phyloP scores from a whole-genome alignment of 2,888 invertebrate species.

The Sialis fuliginosa region DNA sequence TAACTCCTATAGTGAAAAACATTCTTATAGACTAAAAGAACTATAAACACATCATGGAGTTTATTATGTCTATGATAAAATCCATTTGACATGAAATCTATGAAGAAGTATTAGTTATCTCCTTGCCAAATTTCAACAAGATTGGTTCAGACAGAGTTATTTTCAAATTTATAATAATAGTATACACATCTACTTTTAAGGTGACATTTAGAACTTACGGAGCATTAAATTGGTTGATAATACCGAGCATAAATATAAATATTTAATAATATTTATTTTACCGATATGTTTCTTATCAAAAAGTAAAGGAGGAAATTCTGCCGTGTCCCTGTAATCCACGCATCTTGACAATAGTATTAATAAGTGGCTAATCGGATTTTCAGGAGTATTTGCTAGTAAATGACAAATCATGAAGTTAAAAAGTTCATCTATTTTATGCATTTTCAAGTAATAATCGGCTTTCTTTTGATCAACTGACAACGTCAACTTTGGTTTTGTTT shows the following conservation, averaged over 20 bases:
- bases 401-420: slow-evolving; percentile 3
- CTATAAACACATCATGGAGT: too few relatives aligned
- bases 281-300: neutral
- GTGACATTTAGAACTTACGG: neutral
- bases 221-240: neutral
- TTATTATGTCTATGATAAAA: too few relatives aligned
- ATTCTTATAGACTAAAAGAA: too few relatives aligned
- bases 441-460: neutral
- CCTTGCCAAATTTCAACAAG: too few relatives aligned
- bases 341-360: neutral
- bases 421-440: slow-evolving; percentile 1
- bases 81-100: too few relatives aligned
- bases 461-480: neutral
- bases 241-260: too few relatives aligned
- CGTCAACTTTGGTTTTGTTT: neutral
- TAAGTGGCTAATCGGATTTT: neutral
- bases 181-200: neutral
- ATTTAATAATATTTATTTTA: neutral
- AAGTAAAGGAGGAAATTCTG: too few relatives aligned
- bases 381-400: neutral
- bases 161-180: too few relatives aligned
- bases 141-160: too few relatives aligned
- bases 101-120: too few relatives aligned
- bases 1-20: too few relatives aligned
- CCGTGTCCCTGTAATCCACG: too few relatives aligned